These are phyloP conservation scores for Xenotilapia longispinis DNA, from an alignment of 2,113 vertebrate species.

Conservation along the genomic window DNA sequence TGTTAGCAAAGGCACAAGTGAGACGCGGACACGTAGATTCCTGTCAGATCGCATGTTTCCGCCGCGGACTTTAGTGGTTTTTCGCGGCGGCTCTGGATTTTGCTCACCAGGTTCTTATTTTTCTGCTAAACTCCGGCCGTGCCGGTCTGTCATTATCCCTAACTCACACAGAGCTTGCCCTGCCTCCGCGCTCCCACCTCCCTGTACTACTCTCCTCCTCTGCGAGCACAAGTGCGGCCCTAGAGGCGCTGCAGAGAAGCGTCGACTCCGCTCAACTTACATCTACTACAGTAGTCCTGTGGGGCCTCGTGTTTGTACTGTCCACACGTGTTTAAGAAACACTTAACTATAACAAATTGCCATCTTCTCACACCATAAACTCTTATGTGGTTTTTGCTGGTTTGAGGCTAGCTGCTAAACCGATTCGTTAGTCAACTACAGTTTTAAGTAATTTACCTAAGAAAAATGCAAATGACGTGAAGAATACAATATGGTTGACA, in stretches of 20 bases:
- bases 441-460: neutral
- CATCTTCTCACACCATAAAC: neutral
- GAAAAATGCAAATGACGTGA: neutral
- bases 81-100: neutral
- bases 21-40: neutral
- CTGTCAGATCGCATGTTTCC: conserved; percentile 39
- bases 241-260: conserved; percentile 24
- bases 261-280: neutral
- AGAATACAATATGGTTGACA: neutral
- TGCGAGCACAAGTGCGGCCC: neutral
- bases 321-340: neutral
- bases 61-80: neutral
- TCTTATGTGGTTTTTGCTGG: neutral
- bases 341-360: neutral
- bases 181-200: neutral
- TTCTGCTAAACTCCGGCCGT: neutral
- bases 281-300: neutral
- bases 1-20: conserved; percentile 13
- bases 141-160: conserved; percentile 8
- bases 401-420: neutral
- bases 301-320: neutral
- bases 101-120: neutral
- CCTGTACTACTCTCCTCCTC: neutral
- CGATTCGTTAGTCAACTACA: neutral
- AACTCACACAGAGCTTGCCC: neutral